phyloP scores from a whole-genome alignment of 2,888 invertebrate genomes.

The Horisme vitalbata region DNA sequence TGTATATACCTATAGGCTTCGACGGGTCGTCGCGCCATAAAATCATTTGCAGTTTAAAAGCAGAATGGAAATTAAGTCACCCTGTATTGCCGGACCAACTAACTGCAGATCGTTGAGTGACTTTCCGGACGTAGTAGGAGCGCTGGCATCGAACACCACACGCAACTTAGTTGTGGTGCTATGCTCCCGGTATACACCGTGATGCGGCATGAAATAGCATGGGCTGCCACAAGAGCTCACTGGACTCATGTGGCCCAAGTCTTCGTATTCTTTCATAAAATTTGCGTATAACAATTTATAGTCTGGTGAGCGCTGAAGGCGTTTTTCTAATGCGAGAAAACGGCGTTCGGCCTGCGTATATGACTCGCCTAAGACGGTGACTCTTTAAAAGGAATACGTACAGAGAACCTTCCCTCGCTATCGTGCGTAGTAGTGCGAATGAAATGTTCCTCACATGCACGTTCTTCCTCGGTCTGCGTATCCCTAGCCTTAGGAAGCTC shows the following conservation, averaged over 20 bases:
- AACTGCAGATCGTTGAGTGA: no score
- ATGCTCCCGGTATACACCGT: no score
- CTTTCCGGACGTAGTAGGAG: no score
- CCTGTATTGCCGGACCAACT: no score
- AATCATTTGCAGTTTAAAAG: background rate
- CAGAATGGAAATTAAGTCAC: no score
- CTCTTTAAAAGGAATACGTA: conserved; percentile 10
- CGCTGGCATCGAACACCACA: no score
- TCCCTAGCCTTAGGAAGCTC: background rate
- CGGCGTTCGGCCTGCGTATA: conserved; percentile 1
- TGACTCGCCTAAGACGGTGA: conserved; percentile 5
- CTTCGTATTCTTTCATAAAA: no score
- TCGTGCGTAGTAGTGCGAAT: background rate
- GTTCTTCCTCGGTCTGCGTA: background rate
- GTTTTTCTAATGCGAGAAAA: conserved; percentile 11
- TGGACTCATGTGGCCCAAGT: no score
- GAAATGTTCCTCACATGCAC: background rate
- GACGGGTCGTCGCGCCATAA: background rate
- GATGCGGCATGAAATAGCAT: no score
- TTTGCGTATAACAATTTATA: background rate
- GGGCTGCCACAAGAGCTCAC: no score
- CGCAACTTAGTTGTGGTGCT: no score
- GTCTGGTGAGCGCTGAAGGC: background rate
- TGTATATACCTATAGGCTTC: background rate
- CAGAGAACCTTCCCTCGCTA: conserved; percentile 7